phyloP scores from a whole-genome alignment of 1,140 invertebrate species.

The Colletes latitarsis region DNA sequence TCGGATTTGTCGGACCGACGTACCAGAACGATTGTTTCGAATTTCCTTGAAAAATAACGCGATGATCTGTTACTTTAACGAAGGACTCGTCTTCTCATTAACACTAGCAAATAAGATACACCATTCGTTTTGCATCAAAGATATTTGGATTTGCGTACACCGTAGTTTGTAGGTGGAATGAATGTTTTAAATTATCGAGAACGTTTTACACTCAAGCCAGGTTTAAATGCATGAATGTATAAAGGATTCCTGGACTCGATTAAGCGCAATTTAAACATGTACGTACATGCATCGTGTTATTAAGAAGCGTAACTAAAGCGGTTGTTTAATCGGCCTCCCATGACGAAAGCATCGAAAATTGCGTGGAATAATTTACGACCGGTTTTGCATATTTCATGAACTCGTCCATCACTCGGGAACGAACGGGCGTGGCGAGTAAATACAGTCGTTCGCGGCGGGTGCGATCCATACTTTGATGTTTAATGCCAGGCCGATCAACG shows the following conservation, averaged over 20 bases:
- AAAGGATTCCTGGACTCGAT: neutral
- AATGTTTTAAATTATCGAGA: too few relatives aligned
- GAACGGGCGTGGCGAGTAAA: neutral
- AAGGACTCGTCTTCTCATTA: neutral
- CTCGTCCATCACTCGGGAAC: neutral
- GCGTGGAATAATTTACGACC: conserved; percentile 34
- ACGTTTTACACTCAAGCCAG: too few relatives aligned
- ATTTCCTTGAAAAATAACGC: neutral
- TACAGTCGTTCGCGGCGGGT: neutral
- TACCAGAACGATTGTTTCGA: conserved; percentile 9
- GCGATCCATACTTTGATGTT: conserved; percentile 38
- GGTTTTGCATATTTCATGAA: conserved; percentile 40
- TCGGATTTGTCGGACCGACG: neutral
- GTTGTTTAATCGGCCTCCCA: neutral
- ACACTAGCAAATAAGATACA: too few relatives aligned
- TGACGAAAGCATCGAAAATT: conserved; percentile 28
- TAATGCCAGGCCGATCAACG: conserved; percentile 13
- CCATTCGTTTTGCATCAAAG: too few relatives aligned
- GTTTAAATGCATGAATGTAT: too few relatives aligned
- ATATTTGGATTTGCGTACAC: too few relatives aligned
- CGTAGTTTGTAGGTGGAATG: too few relatives aligned
- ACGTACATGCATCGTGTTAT: neutral
- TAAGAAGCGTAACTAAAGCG: conserved; percentile 13
- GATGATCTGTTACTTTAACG: neutral
- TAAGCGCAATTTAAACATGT: neutral